Evolutionary conservation across 2,113 vertebrate genomes (phyloP).

Genomic region (Gavialis gangeticus): DNA sequence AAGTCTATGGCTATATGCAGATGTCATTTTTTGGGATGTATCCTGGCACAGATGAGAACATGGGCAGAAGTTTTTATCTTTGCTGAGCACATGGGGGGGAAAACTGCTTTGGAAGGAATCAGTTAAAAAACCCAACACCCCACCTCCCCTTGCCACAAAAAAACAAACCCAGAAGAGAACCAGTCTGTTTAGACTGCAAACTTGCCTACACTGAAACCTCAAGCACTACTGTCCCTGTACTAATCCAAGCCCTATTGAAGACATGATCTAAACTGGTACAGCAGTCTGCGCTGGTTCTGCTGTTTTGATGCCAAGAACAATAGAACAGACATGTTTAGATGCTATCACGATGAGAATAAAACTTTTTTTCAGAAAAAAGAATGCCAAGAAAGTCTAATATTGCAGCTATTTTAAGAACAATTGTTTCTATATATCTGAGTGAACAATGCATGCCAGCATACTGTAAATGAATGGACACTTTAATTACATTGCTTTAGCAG

Average conservation of each 20-base stretch:
- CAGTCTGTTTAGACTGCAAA: not conserved
- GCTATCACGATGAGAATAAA: not conserved
- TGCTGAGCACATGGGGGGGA: not conserved
- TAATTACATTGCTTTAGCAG: not conserved
- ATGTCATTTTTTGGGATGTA: too few relatives aligned
- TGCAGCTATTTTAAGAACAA: not conserved
- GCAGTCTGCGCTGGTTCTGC: not conserved
- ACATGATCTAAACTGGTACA: not conserved
- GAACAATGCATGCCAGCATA: not conserved
- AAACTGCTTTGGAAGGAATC: not conserved
- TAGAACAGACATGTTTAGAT: not conserved
- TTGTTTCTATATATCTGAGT: not conserved
- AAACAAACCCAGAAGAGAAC: not conserved
- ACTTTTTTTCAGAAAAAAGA: not conserved
- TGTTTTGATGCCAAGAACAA: not conserved
- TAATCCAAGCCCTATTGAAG: not conserved
- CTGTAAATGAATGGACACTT: not conserved
- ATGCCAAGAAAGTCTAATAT: not conserved
- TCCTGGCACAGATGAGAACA: too few relatives aligned
- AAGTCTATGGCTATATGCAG: too few relatives aligned
- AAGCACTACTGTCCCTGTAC: not conserved
- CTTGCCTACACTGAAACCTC: not conserved
- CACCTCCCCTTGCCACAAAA: too few relatives aligned
- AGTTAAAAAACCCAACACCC: not conserved
- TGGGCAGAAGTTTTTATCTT: not conserved